Conservation (phyloP, 1,140 invertebrate species). For the Zaprionus camerounensis region DNA sequence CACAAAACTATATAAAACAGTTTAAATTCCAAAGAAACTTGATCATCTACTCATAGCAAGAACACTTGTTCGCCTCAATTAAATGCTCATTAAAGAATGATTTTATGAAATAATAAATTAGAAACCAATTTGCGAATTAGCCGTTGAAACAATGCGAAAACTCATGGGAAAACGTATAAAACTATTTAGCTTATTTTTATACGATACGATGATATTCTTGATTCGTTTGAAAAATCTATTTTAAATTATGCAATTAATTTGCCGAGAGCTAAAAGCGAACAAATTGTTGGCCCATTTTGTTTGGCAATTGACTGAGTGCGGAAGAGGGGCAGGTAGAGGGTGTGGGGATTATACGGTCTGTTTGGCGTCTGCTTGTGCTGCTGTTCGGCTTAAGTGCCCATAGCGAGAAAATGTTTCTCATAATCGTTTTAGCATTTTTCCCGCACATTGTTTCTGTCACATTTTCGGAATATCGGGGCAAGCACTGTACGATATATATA, state of each 20-base stretch:
- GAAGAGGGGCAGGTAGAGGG: not conserved
- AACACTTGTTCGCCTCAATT: not conserved
- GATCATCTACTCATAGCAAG: not conserved
- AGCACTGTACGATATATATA: not conserved
- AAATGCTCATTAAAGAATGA: not conserved
- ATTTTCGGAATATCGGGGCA: slow-evolving; percentile 7
- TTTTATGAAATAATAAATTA: not conserved
- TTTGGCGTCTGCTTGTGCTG: slow-evolving; percentile 9
- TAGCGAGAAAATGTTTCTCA: slow-evolving; percentile 14
- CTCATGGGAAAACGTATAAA: not conserved
- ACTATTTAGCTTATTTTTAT: not conserved
- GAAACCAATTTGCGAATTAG: not conserved
- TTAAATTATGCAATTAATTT: slow-evolving; percentile 75
- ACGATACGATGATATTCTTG: not conserved
- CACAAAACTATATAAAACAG: not conserved
- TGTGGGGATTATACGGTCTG: not conserved
- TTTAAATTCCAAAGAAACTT: not conserved
- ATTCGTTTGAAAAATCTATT: slow-evolving; percentile 40
- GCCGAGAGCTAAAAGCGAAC: slow-evolving; percentile 28
- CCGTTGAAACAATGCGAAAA: not conserved
- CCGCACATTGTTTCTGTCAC: slow-evolving; percentile 15
- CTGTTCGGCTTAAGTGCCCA: slow-evolving; percentile 28
- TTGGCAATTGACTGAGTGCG: slow-evolving; percentile 26
- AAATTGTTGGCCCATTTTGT: slow-evolving; percentile 61
- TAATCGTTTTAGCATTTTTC: slow-evolving; percentile 8